Evolutionary conservation across 2,888 invertebrate genomes (phyloP).

Genomic region (Hirtodrosophila trivittata): DNA sequence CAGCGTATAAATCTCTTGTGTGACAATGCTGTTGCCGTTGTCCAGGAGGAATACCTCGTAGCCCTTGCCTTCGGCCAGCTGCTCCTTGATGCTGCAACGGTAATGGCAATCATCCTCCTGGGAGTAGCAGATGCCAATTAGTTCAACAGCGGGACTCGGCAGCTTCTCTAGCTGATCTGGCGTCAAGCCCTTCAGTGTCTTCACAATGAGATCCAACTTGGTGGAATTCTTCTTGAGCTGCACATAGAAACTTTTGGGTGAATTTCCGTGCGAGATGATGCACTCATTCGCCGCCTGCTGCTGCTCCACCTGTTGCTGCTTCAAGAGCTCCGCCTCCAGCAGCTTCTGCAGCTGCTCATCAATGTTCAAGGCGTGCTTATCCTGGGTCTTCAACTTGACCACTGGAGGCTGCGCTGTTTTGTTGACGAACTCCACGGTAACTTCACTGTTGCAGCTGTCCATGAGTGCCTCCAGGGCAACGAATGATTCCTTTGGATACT

Average conservation of each 20-base stretch:
- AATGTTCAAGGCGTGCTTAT: conserved; percentile 70
- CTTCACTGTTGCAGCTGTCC: conserved; percentile 74
- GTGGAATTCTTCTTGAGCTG: conserved; percentile 85
- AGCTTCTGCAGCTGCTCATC: conserved; percentile 74
- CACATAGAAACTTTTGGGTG: conserved; percentile 89
- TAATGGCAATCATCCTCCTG: conserved; percentile 93
- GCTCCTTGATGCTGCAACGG: conserved; percentile 87
- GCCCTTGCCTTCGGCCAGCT: conserved; percentile 89
- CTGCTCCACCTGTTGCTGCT: conserved; percentile 5
- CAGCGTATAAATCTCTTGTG: conserved; percentile 85
- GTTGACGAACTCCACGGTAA: conserved; percentile 73
- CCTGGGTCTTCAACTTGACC: conserved; percentile 67
- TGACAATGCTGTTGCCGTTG: conserved; percentile 86
- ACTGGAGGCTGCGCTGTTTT: conserved; percentile 60
- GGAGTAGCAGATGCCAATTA: conserved; percentile 61
- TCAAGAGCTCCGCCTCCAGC: conserved; percentile 51
- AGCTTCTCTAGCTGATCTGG: conserved; percentile 49
- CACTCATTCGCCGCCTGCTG: conserved; percentile 82
- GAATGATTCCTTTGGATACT: conserved; percentile 59
- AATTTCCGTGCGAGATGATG: conserved; percentile 88
- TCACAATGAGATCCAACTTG: conserved; percentile 72
- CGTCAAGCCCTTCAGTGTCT: conserved; percentile 68
- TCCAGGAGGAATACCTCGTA: conserved; percentile 90
- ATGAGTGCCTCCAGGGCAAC: conserved; percentile 75
- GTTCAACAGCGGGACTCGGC: conserved; percentile 18